Evolutionary conservation across 2,888 invertebrate species (phyloP).

Genomic region (Therioaphis trifolii): DNA sequence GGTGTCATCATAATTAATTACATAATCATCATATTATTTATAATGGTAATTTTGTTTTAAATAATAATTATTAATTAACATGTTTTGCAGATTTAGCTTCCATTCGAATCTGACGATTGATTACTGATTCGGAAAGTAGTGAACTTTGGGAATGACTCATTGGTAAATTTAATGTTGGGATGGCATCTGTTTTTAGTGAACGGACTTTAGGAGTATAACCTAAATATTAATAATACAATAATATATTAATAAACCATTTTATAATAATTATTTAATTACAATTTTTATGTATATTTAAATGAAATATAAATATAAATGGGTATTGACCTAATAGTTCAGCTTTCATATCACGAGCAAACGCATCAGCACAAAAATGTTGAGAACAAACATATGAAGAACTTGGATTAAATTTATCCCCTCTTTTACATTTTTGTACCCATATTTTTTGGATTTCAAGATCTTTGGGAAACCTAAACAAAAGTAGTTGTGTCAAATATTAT

Average conservation of each 20-base stretch:
- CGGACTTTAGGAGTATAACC: neutral
- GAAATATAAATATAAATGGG: neutral
- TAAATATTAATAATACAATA: neutral
- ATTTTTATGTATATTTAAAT: neutral
- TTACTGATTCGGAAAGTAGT: neutral
- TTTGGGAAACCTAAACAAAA: too few relatives aligned
- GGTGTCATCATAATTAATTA: too few relatives aligned
- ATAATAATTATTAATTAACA: neutral
- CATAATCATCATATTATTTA: too few relatives aligned
- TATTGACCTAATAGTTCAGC: conserved; percentile 42
- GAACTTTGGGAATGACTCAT: neutral
- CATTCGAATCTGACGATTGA: neutral
- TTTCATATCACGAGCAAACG: conserved; percentile 23
- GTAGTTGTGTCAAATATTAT: too few relatives aligned
- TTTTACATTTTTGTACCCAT: too few relatives aligned
- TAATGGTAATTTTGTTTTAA: too few relatives aligned
- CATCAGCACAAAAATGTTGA: conserved; percentile 19
- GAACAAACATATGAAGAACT: too few relatives aligned
- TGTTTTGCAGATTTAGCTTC: neutral
- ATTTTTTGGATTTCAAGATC: too few relatives aligned
- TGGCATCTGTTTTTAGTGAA: neutral
- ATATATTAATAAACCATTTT: neutral
- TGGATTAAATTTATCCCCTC: too few relatives aligned
- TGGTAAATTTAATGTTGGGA: neutral
- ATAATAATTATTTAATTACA: neutral